These are phyloP conservation scores for Drosophila pseudoobscura DNA, from an alignment of 1,140 invertebrate species.

Conservation along the genomic window DNA sequence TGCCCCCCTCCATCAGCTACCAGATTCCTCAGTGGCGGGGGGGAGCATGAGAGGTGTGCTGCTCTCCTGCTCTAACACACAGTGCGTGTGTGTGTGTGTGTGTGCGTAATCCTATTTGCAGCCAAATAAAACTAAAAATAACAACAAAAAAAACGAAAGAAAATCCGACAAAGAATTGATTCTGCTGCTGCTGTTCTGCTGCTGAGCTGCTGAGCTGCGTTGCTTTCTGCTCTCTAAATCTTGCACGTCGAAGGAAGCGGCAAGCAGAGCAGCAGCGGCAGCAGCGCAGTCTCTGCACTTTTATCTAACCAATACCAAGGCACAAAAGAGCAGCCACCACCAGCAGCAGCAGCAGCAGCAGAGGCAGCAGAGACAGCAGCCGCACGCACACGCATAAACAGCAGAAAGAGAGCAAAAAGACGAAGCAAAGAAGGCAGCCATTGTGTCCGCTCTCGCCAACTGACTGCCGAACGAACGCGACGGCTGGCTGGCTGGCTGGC, in stretches of 20 bases:
- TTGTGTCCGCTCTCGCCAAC: conserved; percentile 22
- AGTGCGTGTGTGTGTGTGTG: conserved; percentile 6
- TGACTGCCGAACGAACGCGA: not conserved
- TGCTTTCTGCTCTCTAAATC: conserved; percentile 46
- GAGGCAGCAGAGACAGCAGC: conserved; percentile 12
- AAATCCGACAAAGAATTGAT: conserved; percentile 67
- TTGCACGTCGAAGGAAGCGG: conserved; percentile 26
- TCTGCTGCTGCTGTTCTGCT: conserved; percentile 47
- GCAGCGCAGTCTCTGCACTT: conserved; percentile 43
- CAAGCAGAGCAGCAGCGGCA: conserved; percentile 5
- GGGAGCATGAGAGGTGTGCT: conserved; percentile 4
- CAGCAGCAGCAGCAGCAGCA: not conserved
- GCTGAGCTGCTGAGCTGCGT: conserved; percentile 46
- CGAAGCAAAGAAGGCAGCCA: conserved; percentile 37
- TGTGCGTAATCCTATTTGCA: conserved; percentile 72
- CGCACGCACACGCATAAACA: conserved; percentile 29
- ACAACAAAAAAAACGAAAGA: conserved; percentile 55
- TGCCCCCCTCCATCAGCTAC: conserved; percentile 9
- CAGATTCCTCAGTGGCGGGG: conserved; percentile 19
- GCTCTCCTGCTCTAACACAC: conserved; percentile 31
- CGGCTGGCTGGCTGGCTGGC: not conserved
- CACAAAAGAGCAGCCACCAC: conserved; percentile 33
- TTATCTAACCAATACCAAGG: conserved; percentile 75
- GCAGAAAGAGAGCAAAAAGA: not conserved
- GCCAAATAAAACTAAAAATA: conserved; percentile 60